Conservation (phyloP, 2,113 vertebrate species). For the Zeus faber region DNA sequence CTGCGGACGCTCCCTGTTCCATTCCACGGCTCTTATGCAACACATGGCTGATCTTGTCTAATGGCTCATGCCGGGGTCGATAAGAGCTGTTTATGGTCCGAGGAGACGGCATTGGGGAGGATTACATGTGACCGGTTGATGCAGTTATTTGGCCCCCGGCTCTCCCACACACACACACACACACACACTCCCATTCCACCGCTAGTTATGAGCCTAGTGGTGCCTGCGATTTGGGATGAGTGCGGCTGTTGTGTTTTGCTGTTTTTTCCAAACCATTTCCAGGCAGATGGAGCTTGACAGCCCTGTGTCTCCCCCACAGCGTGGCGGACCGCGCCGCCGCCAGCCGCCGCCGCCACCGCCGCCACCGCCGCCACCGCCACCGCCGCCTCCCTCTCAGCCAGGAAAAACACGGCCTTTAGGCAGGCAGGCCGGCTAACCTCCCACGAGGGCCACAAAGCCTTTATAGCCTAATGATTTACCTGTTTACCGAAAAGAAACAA, state of each 20-base stretch:
- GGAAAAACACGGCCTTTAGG: constrained; percentile 14
- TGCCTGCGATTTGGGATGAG: too few relatives aligned
- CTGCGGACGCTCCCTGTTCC: constrained; percentile 21
- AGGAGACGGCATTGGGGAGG: constrained; percentile 30
- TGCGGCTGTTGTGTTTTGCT: constrained; percentile 23
- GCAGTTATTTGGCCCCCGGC: constrained; percentile 15
- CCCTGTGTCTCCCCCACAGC: constrained; percentile 23
- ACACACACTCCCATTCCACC: constrained; percentile 35
- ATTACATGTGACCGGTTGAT: constrained; percentile 29
- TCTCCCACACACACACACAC: constrained; percentile 2
- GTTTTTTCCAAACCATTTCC: constrained; percentile 24
- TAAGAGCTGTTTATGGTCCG: constrained; percentile 44
- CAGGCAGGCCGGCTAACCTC: constrained; percentile 3
- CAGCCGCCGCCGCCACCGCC: too few relatives aligned
- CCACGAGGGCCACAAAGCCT: constrained; percentile 3
- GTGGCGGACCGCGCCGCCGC: constrained; percentile 2
- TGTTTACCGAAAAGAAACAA: constrained; percentile 20
- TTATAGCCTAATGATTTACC: constrained; percentile 24
- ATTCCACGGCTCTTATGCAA: constrained; percentile 33
- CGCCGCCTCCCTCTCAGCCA: constrained; percentile 8
- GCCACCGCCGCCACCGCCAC: neutral
- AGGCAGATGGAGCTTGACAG: neutral
- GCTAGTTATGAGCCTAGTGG: too few relatives aligned
- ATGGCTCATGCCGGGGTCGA: constrained; percentile 34
- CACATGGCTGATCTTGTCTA: constrained; percentile 24